phyloP scores from a whole-genome alignment of 2,113 vertebrate genomes.

The Tyto alba region DNA sequence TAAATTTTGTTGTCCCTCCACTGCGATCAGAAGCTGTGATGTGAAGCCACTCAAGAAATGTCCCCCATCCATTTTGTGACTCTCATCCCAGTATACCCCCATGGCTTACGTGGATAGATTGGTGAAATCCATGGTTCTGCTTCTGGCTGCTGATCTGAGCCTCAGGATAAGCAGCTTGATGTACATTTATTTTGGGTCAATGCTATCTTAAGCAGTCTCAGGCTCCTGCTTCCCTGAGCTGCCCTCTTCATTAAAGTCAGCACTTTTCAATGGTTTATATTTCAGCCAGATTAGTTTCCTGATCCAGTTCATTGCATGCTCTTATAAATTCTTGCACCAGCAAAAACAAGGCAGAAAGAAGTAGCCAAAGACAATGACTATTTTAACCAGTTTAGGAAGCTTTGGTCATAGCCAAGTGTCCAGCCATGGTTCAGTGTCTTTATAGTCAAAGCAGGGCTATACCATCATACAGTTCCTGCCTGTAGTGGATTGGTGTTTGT shows the following conservation, averaged over 20 bases:
- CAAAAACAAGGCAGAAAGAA: constrained; percentile 11
- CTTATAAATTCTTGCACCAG: constrained; percentile 26
- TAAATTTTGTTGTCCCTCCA: background rate
- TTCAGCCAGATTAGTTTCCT: constrained; percentile 22
- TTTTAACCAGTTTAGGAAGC: background rate
- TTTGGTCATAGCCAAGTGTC: background rate
- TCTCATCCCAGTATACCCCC: background rate
- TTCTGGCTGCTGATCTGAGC: background rate
- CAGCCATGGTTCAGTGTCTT: background rate
- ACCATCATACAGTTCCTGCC: background rate
- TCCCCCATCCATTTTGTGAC: background rate
- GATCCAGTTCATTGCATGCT: constrained; percentile 33
- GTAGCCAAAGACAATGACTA: background rate
- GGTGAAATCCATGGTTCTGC: background rate
- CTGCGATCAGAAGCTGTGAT: background rate
- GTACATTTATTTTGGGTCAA: background rate
- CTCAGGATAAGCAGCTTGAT: background rate
- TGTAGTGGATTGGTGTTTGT: background rate
- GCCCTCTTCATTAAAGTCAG: constrained; percentile 19
- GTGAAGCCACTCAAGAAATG: background rate
- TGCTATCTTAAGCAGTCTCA: background rate
- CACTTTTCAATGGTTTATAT: constrained; percentile 29
- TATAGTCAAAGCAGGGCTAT: background rate
- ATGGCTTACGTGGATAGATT: background rate
- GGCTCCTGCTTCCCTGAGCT: background rate